Evolutionary conservation across 2,888 invertebrate genomes (phyloP).

Genomic region (Cosmopolites sordidus): DNA sequence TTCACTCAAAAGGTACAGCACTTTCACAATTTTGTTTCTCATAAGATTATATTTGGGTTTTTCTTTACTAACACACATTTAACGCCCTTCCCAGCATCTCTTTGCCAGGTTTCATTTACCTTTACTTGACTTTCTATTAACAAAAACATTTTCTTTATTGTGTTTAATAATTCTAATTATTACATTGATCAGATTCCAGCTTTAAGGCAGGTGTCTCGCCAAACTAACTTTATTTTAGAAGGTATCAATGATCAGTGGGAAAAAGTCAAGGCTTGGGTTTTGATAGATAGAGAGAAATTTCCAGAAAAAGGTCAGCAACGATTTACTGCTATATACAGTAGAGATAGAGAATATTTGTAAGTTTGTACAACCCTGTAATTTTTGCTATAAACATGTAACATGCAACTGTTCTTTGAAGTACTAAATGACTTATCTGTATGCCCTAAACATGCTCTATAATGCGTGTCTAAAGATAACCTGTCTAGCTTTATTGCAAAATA

Average conservation of each 20-base stretch:
- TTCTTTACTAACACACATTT: background rate
- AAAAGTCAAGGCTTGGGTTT: slow-evolving; percentile 55
- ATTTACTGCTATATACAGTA: slow-evolving; percentile 83
- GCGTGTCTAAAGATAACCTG: too few species aligned
- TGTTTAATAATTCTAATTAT: too few species aligned
- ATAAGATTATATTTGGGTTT: background rate
- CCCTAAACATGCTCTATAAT: too few species aligned
- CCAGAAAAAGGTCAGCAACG: slow-evolving; percentile 68
- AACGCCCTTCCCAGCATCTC: background rate
- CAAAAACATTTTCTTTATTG: too few species aligned
- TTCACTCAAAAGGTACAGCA: slow-evolving; percentile 48
- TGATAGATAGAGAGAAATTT: slow-evolving; percentile 67
- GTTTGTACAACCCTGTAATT: too few species aligned
- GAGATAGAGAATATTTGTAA: slow-evolving; percentile 90
- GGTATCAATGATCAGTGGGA: slow-evolving; percentile 56
- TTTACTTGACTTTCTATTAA: background rate
- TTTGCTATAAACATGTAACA: too few species aligned
- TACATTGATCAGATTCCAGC: slow-evolving; percentile 54
- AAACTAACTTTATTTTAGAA: slow-evolving; percentile 57
- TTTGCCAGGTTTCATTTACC: background rate
- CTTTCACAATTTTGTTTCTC: slow-evolving; percentile 16
- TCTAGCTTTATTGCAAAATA: too few species aligned
- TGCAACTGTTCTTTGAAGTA: too few species aligned
- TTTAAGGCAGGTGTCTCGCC: slow-evolving; percentile 58
- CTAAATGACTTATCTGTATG: too few species aligned